These are phyloP conservation scores for Zaprionus vittiger DNA, from an alignment of 1,140 invertebrate genomes.

Conservation along the genomic window DNA sequence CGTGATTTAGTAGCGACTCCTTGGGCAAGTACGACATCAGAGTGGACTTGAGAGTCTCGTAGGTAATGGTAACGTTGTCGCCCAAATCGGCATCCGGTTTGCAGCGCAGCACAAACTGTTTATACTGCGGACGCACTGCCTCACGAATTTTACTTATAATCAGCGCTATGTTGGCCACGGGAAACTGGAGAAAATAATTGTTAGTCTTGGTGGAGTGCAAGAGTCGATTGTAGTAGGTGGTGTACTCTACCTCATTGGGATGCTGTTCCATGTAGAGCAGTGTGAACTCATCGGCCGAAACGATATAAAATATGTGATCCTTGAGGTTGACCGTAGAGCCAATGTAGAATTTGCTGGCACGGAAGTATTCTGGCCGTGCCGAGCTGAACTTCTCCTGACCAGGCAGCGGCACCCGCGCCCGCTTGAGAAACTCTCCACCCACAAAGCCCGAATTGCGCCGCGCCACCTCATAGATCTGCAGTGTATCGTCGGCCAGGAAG, in stretches of 20 bases:
- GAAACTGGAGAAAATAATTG: constrained; percentile 86
- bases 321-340: constrained; percentile 91
- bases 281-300: constrained; percentile 93
- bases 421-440: constrained; percentile 89
- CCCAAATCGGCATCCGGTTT: constrained; percentile 84
- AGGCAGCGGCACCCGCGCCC: constrained; percentile 89
- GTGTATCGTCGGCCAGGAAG: constrained; percentile 92
- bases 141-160: constrained; percentile 90
- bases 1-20: constrained; percentile 90
- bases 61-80: constrained; percentile 70
- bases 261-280: constrained; percentile 94
- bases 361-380: constrained; percentile 90
- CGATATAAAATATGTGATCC: constrained; percentile 90
- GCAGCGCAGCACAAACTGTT: constrained; percentile 90
- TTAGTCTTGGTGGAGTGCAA: not conserved
- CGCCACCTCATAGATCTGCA: constrained; percentile 91
- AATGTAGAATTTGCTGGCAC: constrained; percentile 91
- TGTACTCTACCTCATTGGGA: constrained; percentile 87
- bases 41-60: constrained; percentile 86
- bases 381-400: constrained; percentile 89
- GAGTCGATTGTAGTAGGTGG: too few species aligned
- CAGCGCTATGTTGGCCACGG: constrained; percentile 88
- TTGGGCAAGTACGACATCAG: constrained; percentile 86
- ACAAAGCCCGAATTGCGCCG: constrained; percentile 90
- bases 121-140: constrained; percentile 87